Base-by-base conservation (phyloP, 2,113 vertebrate species). In the Alligator mississippiensis region DNA sequence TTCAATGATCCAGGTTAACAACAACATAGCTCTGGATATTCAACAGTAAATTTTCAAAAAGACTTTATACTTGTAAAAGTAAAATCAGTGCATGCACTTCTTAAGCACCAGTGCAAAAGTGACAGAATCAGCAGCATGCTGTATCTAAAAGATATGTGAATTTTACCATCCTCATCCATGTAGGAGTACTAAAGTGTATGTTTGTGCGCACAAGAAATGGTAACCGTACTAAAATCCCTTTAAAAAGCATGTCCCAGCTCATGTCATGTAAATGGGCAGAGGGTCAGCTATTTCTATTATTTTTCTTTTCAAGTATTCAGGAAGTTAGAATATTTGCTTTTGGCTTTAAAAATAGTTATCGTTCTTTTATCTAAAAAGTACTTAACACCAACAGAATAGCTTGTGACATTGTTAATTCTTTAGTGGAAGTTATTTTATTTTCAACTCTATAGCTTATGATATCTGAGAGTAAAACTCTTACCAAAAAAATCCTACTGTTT, bases 251-350 rank as follows among this genome's bases (percentile, higher is more conserved):
- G 58, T 89, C 72, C 80, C 75, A 87, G 9, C 9, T 21, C 28
- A 25, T 15, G 78, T 21, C 66, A 93, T 61, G 84, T 93, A 94
- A 95, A 94, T 80, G 93, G 1, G 0, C 70, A 66, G 91, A 85
- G 25, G 85, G 77, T 89, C 60, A 82, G 15, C 25, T 88, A 64
- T 47, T 54, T 47, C 38, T 89, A 85, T 63, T 93, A 12, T 47
- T 27, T 61, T 38, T 25, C 82, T 95, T 76, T 95, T 96, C 92
- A 96, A 96, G 81, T 92, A 92, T 27, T 85, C 61, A 91, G 72
- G 81, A 95, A 79, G 63, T 77, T 85, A 85, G 88, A 64, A 64
- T 63, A 47, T 68, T 47, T 82, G 47, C 70, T 47, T 38, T 74
- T 47, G 38, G 70, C 70, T 74, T 74, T 38, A 74, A 61, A 87